These are phyloP conservation scores for Columba livia DNA, from an alignment of 2,113 vertebrate species.

Conservation along the genomic window DNA sequence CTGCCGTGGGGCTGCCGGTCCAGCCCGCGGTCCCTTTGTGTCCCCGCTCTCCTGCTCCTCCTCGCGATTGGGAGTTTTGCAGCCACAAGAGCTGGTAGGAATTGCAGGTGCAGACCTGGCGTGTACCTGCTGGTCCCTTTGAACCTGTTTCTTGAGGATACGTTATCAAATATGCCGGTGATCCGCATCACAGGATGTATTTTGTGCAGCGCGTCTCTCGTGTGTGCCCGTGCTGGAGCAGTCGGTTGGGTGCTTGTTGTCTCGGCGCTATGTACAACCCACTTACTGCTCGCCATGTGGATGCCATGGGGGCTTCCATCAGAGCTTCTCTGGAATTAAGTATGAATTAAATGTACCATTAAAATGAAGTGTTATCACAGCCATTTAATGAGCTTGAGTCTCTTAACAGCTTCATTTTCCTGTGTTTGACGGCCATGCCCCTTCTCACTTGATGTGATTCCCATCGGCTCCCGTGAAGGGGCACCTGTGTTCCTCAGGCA, in stretches of 20 bases:
- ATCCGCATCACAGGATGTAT: background rate
- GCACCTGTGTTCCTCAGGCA: background rate
- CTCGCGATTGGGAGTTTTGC: fast-evolving
- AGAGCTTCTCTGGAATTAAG: background rate
- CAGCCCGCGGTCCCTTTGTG: fast-evolving
- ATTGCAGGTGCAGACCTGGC: background rate
- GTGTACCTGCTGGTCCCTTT: background rate
- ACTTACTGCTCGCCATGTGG: background rate
- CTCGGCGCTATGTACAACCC: background rate
- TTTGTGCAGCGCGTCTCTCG: background rate
- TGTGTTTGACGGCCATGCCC: background rate
- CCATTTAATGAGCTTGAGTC: background rate
- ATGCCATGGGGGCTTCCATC: background rate
- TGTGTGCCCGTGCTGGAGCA: background rate
- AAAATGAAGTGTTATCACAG: constrained; percentile 22
- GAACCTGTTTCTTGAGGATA: background rate
- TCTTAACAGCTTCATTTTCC: background rate
- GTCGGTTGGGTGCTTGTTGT: background rate
- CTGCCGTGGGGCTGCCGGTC: background rate
- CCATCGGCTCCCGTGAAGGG: background rate
- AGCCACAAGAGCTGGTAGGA: background rate
- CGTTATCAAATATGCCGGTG: background rate
- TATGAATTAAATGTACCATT: constrained; percentile 48
- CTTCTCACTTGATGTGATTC: background rate
- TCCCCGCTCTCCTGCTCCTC: fast-evolving